phyloP scores from a whole-genome alignment of 2,888 invertebrate species.

The Eilema depressum region DNA sequence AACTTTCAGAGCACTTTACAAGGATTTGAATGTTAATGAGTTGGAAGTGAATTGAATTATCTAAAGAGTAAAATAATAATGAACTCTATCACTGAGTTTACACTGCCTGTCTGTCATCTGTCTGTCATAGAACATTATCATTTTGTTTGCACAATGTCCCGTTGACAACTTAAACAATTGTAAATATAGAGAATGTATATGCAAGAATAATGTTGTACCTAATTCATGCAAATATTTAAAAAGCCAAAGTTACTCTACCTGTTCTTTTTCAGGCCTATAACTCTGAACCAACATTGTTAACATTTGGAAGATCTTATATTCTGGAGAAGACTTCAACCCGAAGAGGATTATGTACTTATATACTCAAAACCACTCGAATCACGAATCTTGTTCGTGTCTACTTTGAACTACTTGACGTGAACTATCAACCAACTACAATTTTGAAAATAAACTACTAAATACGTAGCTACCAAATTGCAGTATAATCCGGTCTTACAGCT shows the following conservation, averaged over 20 bases:
- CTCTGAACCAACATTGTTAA: neutral
- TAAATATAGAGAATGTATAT: neutral
- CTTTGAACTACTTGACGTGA: no score
- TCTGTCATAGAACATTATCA: conserved; percentile 1
- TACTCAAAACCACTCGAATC: neutral
- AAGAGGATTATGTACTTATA: neutral
- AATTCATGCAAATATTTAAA: neutral
- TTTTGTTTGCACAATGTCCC: neutral
- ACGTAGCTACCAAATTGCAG: conserved; percentile 3
- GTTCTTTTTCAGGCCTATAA: neutral
- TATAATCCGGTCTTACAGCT: neutral
- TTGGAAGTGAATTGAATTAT: conserved; percentile 27
- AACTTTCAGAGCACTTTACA: conserved; percentile 9
- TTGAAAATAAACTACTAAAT: conserved; percentile 3
- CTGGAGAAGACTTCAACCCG: neutral
- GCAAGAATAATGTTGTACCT: no score
- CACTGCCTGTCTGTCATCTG: neutral
- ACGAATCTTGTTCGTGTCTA: neutral
- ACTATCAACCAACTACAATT: no score
- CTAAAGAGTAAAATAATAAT: neutral
- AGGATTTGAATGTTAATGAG: conserved; percentile 7
- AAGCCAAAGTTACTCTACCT: neutral
- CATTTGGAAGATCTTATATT: neutral
- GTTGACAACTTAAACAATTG: neutral
- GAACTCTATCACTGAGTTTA: neutral